Evolutionary conservation across 2,113 vertebrate genomes (phyloP), one percentile per base, ranked within the genome.

Genomic region (Eulemur macaco): DNA sequence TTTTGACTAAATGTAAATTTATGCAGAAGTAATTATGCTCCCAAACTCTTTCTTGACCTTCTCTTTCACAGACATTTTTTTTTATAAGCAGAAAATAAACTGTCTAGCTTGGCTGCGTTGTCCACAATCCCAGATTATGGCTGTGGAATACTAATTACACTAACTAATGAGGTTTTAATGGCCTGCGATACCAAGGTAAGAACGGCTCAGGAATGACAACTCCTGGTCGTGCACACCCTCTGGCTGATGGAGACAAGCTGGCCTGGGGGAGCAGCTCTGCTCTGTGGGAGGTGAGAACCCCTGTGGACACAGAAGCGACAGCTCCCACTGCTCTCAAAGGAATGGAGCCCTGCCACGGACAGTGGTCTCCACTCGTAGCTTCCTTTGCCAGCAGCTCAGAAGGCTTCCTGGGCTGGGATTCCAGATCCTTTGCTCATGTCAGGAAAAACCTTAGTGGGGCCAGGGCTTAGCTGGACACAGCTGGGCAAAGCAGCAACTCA

Each of bases 381-480:
- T 50, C 47, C 74, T 21, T 1, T 5, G 29, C 47, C 81, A 66
- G 95, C 50, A 15, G 58, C 81, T 94, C 58, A 9, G 54, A 93
- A 52, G 77, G 34, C 17, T 84, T 93, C 71, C 29, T 2, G 31
- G 31, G n/a, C 13, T 2, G 5, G 12, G 74, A 93, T 82, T 96
- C 81, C 73, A 77, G 8, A 88, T 27, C 54, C 88, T 95, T 50
- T n/a, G 17, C 90, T 95, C 39, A 2, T 17, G 50, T 82, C 76
- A 96, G 93, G 60, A 92, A 97, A 94, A 82, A 58, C 58, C 66
- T 68, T 12, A 45, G 52, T 56, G 66, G 82, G n/a, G 66, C 77
- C 54, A 71, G 76, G 34, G 27, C 71, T 90, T 27, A 96, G 85
- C 81, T 6, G 66, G 77, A 94, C 85, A 93, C 88, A 97, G 95